phyloP scores from a whole-genome alignment of 2,113 vertebrate genomes.

The Egretta garzetta region DNA sequence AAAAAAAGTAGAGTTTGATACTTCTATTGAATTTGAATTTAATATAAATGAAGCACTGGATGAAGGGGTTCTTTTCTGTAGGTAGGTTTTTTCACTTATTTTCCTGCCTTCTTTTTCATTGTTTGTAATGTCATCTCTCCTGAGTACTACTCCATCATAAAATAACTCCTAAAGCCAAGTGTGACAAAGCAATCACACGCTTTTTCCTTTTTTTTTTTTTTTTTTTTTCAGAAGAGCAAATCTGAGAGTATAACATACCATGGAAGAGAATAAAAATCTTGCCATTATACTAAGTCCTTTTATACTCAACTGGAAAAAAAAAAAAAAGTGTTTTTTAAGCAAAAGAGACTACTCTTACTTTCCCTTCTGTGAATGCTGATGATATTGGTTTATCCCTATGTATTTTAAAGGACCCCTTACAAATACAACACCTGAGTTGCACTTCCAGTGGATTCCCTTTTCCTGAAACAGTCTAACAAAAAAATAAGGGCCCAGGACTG shows the following conservation, averaged over 20 bases:
- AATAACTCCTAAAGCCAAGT: neutral
- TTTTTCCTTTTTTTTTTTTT: neutral
- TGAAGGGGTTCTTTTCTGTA: neutral
- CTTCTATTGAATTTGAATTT: neutral
- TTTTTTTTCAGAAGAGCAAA: neutral
- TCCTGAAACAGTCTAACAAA: neutral
- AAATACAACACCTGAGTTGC: neutral
- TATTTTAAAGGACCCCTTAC: neutral
- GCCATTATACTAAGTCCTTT: neutral
- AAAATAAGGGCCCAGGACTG: no score
- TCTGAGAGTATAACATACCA: neutral
- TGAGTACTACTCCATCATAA: neutral
- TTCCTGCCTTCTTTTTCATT: neutral
- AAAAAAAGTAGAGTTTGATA: neutral
- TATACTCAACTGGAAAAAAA: neutral
- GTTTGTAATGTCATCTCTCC: neutral
- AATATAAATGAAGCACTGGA: neutral
- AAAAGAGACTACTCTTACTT: neutral
- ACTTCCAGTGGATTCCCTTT: neutral
- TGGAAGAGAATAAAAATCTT: neutral
- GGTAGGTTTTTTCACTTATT: neutral
- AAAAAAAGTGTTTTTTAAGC: neutral
- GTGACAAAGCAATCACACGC: fast-evolving
- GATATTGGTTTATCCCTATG: neutral
- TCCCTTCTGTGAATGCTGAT: neutral